phyloP scores from a whole-genome alignment of 2,888 invertebrate species.

The Conus canariensis region DNA sequence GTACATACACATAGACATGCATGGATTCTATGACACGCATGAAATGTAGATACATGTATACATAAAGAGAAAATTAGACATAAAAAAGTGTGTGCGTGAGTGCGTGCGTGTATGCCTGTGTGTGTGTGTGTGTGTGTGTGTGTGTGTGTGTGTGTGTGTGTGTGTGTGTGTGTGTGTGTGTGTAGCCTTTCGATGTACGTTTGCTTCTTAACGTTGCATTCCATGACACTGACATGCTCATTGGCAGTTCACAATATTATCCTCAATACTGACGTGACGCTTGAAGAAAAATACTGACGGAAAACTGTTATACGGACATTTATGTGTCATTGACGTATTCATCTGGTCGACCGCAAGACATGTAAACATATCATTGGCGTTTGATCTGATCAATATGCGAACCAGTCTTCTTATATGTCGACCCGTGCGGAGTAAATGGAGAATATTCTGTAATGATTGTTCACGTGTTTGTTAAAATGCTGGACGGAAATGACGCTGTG shows the following conservation, averaged over 20 bases:
- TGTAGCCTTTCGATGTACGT: background rate
- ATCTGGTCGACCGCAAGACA: background rate
- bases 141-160: background rate
- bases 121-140: background rate
- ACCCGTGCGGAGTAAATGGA: too few relatives aligned
- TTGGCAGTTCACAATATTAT: too few relatives aligned
- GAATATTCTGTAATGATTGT: too few relatives aligned
- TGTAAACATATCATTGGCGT: too few relatives aligned
- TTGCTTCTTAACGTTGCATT: too few relatives aligned
- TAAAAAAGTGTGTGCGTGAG: background rate
- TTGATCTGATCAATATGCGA: too few relatives aligned
- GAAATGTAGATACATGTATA: background rate
- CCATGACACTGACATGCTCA: too few relatives aligned
- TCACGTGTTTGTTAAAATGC: too few relatives aligned
- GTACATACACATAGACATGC: background rate
- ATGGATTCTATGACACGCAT: background rate
- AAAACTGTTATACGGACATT: background rate
- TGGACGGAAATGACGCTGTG: too few relatives aligned
- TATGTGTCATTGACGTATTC: background rate
- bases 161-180: slow-evolving; percentile 10
- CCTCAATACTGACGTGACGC: too few relatives aligned
- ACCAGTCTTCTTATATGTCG: too few relatives aligned
- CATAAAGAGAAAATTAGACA: background rate
- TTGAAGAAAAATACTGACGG: too few relatives aligned
- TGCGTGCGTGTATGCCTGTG: background rate